Percentiles rank a stretch among this genome's conserved stretches.
These are phyloP conservation scores for Crotalus viridis DNA, from an alignment of 2,113 vertebrate species.

Conservation along the genomic window DNA sequence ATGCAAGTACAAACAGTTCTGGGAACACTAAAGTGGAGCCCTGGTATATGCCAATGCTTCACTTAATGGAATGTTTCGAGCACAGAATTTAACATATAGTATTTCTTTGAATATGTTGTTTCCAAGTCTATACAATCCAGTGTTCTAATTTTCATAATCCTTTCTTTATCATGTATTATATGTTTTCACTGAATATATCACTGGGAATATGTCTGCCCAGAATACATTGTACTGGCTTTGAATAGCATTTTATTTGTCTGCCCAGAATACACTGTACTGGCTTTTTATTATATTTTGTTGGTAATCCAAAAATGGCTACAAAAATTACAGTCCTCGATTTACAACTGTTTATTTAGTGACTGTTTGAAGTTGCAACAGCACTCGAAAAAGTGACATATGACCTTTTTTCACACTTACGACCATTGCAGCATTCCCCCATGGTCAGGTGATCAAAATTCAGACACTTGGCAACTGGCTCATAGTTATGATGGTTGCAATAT, in stretches of 20 bases:
- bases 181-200: background rate
- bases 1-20: slow-evolving; percentile 40
- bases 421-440: no score
- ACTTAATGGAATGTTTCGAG: background rate
- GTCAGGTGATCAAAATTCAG: no score
- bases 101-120: slow-evolving; percentile 32
- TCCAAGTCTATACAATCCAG: background rate
- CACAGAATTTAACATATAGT: background rate
- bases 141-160: background rate
- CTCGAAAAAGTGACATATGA: background rate
- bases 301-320: background rate
- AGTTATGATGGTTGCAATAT: background rate
- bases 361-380: background rate
- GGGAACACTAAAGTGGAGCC: slow-evolving; percentile 29
- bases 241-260: background rate
- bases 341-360: background rate
- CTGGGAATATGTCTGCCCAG: background rate
- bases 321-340: background rate
- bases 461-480: background rate
- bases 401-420: background rate
- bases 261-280: background rate
- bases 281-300: background rate
- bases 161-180: background rate
- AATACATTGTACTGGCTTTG: background rate
- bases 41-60: background rate